Conservation (phyloP, 2,888 invertebrate species). For the Cerceris ruficornis region DNA sequence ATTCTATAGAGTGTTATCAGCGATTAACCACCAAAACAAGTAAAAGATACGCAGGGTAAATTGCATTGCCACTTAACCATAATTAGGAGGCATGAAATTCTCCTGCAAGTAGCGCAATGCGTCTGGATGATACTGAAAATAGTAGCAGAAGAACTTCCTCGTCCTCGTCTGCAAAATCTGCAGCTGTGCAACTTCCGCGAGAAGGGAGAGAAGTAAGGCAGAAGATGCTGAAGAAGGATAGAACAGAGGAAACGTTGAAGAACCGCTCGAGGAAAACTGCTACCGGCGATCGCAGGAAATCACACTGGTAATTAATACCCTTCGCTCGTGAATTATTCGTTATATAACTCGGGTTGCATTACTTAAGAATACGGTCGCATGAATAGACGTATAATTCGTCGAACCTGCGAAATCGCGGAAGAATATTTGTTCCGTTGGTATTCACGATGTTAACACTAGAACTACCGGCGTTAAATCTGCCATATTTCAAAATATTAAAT, state of each 20-base stretch:
- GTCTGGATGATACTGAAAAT: neutral
- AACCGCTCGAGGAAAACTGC: constrained; percentile 30
- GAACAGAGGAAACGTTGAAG: neutral
- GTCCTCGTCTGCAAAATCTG: constrained; percentile 9
- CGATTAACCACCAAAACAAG: neutral
- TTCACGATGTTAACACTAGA: neutral
- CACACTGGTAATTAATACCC: constrained; percentile 61
- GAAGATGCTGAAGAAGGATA: constrained; percentile 4
- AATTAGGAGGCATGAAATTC: neutral
- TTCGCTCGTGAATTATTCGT: constrained; percentile 63
- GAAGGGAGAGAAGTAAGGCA: neutral
- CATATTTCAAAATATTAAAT: no score
- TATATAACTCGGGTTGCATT: constrained; percentile 53
- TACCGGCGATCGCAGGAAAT: constrained; percentile 52
- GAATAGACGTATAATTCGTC: constrained; percentile 10
- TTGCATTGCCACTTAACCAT: neutral
- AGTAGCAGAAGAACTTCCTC: neutral
- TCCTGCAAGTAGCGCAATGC: neutral
- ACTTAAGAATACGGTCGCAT: constrained; percentile 3
- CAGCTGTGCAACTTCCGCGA: constrained; percentile 28
- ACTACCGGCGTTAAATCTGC: no score
- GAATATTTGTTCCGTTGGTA: neutral
- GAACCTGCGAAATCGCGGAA: neutral
- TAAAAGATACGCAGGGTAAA: neutral
- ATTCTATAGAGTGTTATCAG: no score